Base-by-base conservation (phyloP, 2,888 invertebrate genomes). In the Idaea biselata region DNA sequence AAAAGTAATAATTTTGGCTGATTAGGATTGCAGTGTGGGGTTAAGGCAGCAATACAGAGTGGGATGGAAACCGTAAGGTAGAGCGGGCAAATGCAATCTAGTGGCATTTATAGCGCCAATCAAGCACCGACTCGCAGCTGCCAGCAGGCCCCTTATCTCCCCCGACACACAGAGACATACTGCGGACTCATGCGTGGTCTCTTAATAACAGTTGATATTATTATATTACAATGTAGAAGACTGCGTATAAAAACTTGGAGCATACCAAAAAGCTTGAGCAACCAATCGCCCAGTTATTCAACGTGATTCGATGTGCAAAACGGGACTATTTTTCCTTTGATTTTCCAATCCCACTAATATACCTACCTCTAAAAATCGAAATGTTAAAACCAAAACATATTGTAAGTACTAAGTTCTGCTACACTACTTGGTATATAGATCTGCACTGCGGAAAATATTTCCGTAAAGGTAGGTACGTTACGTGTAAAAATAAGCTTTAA, bases 61-160 rank as follows among this genome's bases (percentile, higher is more conserved):
- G 58, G 68, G 75, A 80, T 75, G 75, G 73, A 59, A 44, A 68
- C 74, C 74, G 75, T 71, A 68, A 71, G 73, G 73, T 66, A 68
- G 68, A 65, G 73, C 73, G 70, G 73, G 77, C 79, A 81, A 44
- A 79, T 88, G 88, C 89, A 89, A 90, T 90, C 90, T 91, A 88
- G 88, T 87, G 86, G 85, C 88, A 91, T 91, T 91, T 91, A 91
- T 90, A 89, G 86, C 83, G 87, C 88, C 91, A 92, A 92, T 92
- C 91, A 92, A 91, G 88, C 86, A 87, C 83, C 88, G 82, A 82
- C 84, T 85, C 87, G 80, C 84, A 83, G 79, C 88, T 79, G 86
- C 83, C 88, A 83, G 80, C 74, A 80, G 81, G 84, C 83, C 82
- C 82, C 80, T 84, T 81, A 81, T 85, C 84, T 80, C 84, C 67